phyloP scores from a whole-genome alignment of 2,797 vertebrate genomes.

The Cirrhinus mrigala region DNA sequence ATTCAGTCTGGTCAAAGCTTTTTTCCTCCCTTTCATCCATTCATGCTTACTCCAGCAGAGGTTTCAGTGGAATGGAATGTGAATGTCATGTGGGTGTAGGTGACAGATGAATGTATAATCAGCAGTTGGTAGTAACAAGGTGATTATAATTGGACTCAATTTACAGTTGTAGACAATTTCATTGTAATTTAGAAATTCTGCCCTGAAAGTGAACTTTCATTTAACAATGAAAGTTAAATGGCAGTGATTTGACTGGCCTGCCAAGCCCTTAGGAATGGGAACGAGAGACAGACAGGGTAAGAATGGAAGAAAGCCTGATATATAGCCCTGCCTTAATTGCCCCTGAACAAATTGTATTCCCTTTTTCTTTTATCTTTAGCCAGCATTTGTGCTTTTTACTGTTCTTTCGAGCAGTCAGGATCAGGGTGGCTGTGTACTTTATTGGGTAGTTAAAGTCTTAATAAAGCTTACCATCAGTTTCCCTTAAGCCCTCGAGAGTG shows the following conservation, averaged over 20 bases:
- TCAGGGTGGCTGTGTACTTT: slow-evolving; percentile 58
- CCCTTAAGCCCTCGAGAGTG: slow-evolving; percentile 52
- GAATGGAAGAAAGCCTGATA: slow-evolving; percentile 60
- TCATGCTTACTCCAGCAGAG: slow-evolving; percentile 3
- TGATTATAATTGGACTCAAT: slow-evolving; percentile 65
- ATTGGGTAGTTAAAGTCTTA: slow-evolving; percentile 63
- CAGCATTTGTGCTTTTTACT: slow-evolving; percentile 64
- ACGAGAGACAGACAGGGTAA: slow-evolving; percentile 47
- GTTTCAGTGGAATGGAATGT: slow-evolving; percentile 51
- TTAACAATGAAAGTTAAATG: slow-evolving; percentile 63
- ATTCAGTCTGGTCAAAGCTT: slow-evolving; percentile 6
- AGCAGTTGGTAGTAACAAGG: slow-evolving; percentile 57
- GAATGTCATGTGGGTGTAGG: slow-evolving; percentile 56
- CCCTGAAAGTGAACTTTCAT: slow-evolving; percentile 50
- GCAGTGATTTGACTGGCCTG: slow-evolving; percentile 57
- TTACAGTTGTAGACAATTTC: slow-evolving; percentile 61
- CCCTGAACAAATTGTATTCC: slow-evolving; percentile 62
- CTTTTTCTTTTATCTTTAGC: slow-evolving; percentile 60
- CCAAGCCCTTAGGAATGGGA: slow-evolving; percentile 52
- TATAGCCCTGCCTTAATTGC: slow-evolving; percentile 64
- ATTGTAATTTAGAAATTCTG: slow-evolving; percentile 61
- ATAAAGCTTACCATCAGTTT: slow-evolving; percentile 58
- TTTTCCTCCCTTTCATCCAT: background rate
- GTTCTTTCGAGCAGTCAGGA: slow-evolving; percentile 53
- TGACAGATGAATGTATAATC: slow-evolving; percentile 51